Base-by-base conservation (phyloP, 2,888 invertebrate genomes). In the Dilophus febrilis region DNA sequence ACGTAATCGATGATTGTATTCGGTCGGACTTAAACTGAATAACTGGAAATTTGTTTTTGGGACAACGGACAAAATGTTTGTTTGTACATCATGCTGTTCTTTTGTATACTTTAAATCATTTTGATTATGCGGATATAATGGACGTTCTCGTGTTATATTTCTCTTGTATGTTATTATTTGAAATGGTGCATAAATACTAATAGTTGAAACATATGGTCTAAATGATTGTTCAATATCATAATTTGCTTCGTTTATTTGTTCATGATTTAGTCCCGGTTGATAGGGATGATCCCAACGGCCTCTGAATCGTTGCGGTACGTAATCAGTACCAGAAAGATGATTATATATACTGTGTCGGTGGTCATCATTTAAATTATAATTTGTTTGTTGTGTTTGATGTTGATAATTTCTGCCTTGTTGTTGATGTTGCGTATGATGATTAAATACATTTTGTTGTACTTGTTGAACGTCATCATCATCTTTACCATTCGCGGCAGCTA, bases 311-410 rank as follows among this genome's bases (percentile, higher is more conserved):
- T 33, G 33, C 8, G 4, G 22, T 22, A 28, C 28, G 16, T 10
- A 18, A 3, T 12, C 14, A 4, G 17, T 32, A 38, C 32, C 36
- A 22, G 51, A 45, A 3, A 51, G 48, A 51, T 58, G 58, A 40
- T 55, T 50, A 39, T 57, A 55, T 33, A 57, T 43, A 14, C 41
- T 16, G 44, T 53, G 40, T 29, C 12, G 4, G 4, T 12, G 5
- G 4, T 29, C n/a, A 11, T 8, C 5, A 6, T 8, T 8, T 8
- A 8, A 6, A 6, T 4, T 6, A 17, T n/a, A 33, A 12, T 10
- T 39, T 16, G 34, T 30, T 30, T 35, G 35, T 40, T 40, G 40
- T 30, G 29, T 19, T 27, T 37, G 37, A 19, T 37, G 37, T 37
- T 37, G 37, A 11, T 33, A 33, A 26, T 22, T 32, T 29, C 11